Evolutionary conservation across 2,113 vertebrate genomes (phyloP), one percentile per base, ranked within the genome.

Genomic region (Alethe castanea): DNA sequence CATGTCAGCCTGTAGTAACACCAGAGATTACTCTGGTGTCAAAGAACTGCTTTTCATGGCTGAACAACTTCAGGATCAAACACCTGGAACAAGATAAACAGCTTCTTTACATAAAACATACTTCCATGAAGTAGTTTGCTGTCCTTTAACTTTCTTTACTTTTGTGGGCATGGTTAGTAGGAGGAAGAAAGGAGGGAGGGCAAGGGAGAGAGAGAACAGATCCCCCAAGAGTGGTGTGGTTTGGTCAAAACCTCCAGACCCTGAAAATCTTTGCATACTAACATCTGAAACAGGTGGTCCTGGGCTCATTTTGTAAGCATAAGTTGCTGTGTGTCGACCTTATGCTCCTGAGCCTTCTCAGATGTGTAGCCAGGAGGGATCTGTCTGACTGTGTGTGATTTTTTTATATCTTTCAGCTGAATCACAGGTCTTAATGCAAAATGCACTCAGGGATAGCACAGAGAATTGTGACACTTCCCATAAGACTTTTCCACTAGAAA

Each of bases 381-480:
- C 91, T 71, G 88, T 95, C 81, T 94, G 80, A 69, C 65, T 89
- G 74, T 35, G 60, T 62, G 92, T 88, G 54, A 82, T 91, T 97
- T 97, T 97, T 96, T 83, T 69, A 29, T 71, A 84, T 96, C 91
- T 96, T 97, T 94, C 93, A 96, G 88, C 54, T 94, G 94, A 97
- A 96, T 91, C 86, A 94, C 93, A 97, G 74, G 74, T 97, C 77
- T 87, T 95, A 85, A 95, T 95, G 90, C 83, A 96, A 96, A 97
- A 97, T 90, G 94, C 90, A 95, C 83, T 79, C 78, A 48, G 73
- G 45, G 52, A 82, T 71, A 87, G 73, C 64, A 82, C 4, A 8
- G 81, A 77, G 95, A 97, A 91, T 92, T 86, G 91, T 71, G 94
- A 59, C 81, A 79, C 73, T 95, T 67, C 61, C 50, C 80, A 25